Evolutionary conservation across 2,113 vertebrate genomes (phyloP), one percentile per base, ranked within the genome.

Genomic region (Pomatostomus ruficeps): DNA sequence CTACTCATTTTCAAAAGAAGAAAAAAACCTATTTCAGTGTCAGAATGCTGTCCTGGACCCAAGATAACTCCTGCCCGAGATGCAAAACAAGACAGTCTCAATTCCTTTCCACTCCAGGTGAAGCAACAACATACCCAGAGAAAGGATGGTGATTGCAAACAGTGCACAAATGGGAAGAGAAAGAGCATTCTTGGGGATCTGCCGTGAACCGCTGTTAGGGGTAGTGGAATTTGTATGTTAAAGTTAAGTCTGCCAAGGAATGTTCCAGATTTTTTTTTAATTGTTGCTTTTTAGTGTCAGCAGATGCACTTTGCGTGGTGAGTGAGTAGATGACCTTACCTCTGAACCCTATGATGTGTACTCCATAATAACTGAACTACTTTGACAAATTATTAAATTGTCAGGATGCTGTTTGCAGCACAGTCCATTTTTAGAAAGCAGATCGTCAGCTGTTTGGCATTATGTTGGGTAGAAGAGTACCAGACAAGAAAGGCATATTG

Each of bases 301-400:
- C 93, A 97, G 65, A 96, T 96, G 91, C 82, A 78, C 82, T 89
- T 95, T 82, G 75, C 46, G 25, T 96, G 86, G 67, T 96, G 85
- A 96, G 85, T 91, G 91, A 89, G 71, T 79, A 61, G 85, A 52
- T 65, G 54, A 93, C 93, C 93, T 97, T 97, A 97, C 93, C 96
- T 97, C 91, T 98, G 96, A 97, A 97, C 96, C 84, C 85, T 81
- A 52, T 88, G 95, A 97, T 96, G 96, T 66, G 76, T 76, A 72
- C 82, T 97, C 97, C 84, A 85, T 97, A 96, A 94, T 97, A 97
- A 93, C 94, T 94, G 84, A 85, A 91, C 91, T 94, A 70, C 92
- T 97, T 94, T 96, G 94, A 97, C 97, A 98, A 97, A 98, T 98
- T 96, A 97, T 96, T 97, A 95, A 97, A 97, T 98, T 97, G 96